Percentiles rank a stretch among this genome's conserved stretches.
Conservation (phyloP, 2,888 invertebrate species). For the Copidosoma aretas region DNA sequence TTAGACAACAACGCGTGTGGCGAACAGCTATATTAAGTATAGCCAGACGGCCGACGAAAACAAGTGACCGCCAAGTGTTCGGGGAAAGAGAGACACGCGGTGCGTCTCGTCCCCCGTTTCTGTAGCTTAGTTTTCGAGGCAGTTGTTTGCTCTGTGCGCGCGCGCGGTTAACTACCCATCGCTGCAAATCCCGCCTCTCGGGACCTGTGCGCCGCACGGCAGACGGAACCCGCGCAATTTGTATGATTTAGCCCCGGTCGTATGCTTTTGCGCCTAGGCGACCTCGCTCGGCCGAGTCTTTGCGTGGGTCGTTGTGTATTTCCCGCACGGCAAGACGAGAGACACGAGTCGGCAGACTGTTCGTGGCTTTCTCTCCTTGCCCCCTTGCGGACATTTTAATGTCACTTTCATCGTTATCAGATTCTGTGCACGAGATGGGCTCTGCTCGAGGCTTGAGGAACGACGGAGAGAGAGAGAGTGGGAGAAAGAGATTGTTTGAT, state of each 20-base stretch:
- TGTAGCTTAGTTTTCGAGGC: slow-evolving; percentile 53
- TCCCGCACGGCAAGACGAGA: background rate
- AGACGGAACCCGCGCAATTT: slow-evolving; percentile 28
- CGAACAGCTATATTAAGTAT: no score
- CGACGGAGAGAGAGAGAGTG: no score
- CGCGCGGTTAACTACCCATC: slow-evolving; percentile 48
- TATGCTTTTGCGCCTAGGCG: slow-evolving; percentile 19
- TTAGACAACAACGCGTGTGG: no score
- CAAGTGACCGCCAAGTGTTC: no score
- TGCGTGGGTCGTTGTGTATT: background rate
- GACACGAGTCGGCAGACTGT: background rate
- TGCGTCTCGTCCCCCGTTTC: slow-evolving; percentile 31
- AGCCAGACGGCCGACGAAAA: no score
- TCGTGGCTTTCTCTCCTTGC: background rate
- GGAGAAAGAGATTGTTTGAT: no score
- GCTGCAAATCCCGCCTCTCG: background rate
- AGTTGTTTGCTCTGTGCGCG: slow-evolving; percentile 54
- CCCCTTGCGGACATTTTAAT: background rate
- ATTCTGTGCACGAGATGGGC: background rate
- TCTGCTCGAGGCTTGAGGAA: background rate
- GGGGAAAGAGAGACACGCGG: background rate
- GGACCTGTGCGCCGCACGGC: background rate
- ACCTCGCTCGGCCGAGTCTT: background rate
- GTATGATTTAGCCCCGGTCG: slow-evolving; percentile 32
- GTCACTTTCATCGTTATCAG: background rate